Percentiles rank a stretch among this genome's conserved stretches.
Conservation (phyloP, 2,113 vertebrate genomes). For the Melospiza georgiana region DNA sequence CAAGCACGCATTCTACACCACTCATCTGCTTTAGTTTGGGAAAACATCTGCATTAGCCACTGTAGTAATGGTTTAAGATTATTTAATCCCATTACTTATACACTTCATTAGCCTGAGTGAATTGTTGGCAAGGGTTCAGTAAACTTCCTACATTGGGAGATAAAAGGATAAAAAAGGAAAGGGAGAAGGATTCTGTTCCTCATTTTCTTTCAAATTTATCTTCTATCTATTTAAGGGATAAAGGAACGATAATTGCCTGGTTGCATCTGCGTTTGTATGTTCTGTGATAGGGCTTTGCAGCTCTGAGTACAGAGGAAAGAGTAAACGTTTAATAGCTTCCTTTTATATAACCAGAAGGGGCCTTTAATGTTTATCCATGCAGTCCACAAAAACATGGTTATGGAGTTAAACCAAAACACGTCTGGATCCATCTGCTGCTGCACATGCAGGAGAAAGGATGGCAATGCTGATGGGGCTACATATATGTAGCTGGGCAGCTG, state of each 20-base stretch:
- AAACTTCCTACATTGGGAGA: conserved; percentile 72
- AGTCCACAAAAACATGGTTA: conserved; percentile 38
- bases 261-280: conserved; percentile 1
- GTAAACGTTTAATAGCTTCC: conserved; percentile 28
- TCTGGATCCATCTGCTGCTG: conserved; percentile 28
- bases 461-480: neutral
- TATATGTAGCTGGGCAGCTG: neutral
- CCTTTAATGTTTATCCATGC: conserved; percentile 49
- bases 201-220: conserved; percentile 71
- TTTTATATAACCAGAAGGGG: conserved; percentile 45
- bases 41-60: conserved; percentile 74
- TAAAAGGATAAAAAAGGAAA: conserved; percentile 73
- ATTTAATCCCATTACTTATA: conserved; percentile 80
- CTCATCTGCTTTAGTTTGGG: conserved; percentile 67
- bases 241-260: conserved; percentile 65
- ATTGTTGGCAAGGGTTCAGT: conserved; percentile 77
- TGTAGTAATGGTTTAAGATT: conserved; percentile 76
- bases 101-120: conserved; percentile 85
- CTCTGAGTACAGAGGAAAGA: neutral
- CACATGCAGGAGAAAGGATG: neutral
- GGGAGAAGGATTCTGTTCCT: conserved; percentile 60
- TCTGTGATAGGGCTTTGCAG: neutral
- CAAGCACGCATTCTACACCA: conserved; percentile 60
- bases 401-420: conserved; percentile 8
- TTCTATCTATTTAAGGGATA: conserved; percentile 61